These are phyloP conservation scores for Ianthella basta DNA, from an alignment of 37 sponge, comb jelly and placozoan species.

Conservation along the genomic window DNA sequence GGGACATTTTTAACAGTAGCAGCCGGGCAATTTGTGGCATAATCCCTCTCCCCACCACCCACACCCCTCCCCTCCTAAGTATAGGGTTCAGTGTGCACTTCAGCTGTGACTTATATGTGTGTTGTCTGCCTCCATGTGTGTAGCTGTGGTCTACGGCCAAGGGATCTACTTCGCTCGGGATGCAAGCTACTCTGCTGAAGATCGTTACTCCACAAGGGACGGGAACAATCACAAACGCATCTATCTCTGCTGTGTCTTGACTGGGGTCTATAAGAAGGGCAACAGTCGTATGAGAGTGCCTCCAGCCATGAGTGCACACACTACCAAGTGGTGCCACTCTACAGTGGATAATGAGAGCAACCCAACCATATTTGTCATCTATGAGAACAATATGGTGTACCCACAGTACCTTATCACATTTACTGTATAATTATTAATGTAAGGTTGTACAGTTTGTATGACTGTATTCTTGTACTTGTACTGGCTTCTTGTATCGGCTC, in stretches of 20 bases:
- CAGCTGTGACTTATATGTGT: too few species aligned
- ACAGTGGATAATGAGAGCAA: background rate
- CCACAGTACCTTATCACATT: constrained; percentile 9
- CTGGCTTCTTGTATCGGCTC: too few species aligned
- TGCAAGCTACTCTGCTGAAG: constrained; percentile 2
- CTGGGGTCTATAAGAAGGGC: background rate
- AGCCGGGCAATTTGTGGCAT: too few species aligned
- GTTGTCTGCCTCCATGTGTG: too few species aligned
- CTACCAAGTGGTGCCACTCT: background rate
- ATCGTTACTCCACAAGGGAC: background rate
- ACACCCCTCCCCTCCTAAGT: too few species aligned
- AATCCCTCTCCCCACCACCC: too few species aligned
- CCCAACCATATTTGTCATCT: constrained; percentile 5
- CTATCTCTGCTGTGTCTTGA: background rate
- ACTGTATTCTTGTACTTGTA: too few species aligned
- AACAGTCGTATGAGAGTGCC: too few species aligned
- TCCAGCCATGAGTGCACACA: background rate
- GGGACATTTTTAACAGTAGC: too few species aligned
- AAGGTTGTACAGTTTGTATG: too few species aligned
- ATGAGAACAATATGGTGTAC: background rate
- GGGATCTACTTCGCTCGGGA: constrained; percentile 3
- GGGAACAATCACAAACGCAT: background rate
- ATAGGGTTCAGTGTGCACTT: too few species aligned
- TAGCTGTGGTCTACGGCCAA: background rate
- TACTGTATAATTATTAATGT: too few species aligned